Percentiles rank a stretch among this genome's conserved stretches.
These are phyloP conservation scores for Diuraphis noxia DNA, from an alignment of 1,140 invertebrate species.

Conservation along the genomic window DNA sequence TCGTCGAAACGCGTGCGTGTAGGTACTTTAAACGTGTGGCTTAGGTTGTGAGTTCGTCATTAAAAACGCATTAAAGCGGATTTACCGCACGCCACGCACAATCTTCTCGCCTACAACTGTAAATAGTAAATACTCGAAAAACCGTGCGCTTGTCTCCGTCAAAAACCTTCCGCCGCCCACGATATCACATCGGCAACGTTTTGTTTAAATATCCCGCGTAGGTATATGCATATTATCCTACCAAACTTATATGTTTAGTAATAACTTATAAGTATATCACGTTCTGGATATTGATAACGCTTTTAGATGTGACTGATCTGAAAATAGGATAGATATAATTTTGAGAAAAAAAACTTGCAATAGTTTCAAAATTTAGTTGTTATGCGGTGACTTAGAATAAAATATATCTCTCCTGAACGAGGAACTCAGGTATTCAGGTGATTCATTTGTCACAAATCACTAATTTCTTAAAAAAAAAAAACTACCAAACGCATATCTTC, in stretches of 20 bases:
- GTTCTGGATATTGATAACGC: background rate
- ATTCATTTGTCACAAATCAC: too few species aligned
- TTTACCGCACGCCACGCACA: background rate
- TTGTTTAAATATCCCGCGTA: background rate
- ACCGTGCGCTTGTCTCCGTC: background rate
- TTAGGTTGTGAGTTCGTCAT: background rate
- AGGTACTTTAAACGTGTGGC: too few species aligned
- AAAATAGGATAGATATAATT: background rate
- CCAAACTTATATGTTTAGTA: background rate
- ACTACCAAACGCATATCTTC: too few species aligned
- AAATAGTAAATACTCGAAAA: background rate
- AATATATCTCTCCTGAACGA: too few species aligned
- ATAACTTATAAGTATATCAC: background rate
- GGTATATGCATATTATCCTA: background rate
- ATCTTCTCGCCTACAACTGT: background rate
- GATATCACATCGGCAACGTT: background rate
- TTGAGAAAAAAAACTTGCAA: background rate
- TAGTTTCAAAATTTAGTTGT: too few species aligned
- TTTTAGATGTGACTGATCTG: background rate
- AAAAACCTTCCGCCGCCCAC: background rate
- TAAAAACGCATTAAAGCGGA: conserved; percentile 41
- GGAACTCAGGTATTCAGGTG: too few species aligned
- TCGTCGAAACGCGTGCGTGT: background rate
- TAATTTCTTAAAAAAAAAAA: too few species aligned
- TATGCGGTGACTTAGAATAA: too few species aligned